Conservation (phyloP, 2,797 vertebrate species). For the Melanogrammus aeglefinus region DNA sequence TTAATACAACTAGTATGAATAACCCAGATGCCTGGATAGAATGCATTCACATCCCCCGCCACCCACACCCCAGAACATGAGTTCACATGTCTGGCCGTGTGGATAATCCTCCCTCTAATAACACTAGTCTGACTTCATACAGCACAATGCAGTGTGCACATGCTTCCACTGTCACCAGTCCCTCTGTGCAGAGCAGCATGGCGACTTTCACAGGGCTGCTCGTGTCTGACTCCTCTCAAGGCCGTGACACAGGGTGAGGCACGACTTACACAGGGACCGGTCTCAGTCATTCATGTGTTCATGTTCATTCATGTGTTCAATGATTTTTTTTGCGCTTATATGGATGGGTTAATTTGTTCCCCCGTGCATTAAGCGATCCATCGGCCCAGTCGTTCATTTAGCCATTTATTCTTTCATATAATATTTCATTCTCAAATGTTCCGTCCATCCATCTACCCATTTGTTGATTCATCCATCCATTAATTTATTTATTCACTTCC, state of each 20-base stretch:
- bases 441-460: not conserved
- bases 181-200: not conserved
- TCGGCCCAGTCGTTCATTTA: not conserved
- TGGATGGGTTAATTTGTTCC: too few species aligned
- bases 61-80: slow-evolving; percentile 1
- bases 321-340: not conserved
- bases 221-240: not conserved
- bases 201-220: not conserved
- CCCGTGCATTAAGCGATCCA: not conserved
- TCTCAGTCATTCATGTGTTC: not conserved
- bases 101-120: not conserved
- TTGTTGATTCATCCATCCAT: not conserved
- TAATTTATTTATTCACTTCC: not conserved
- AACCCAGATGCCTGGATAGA: not conserved
- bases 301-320: too few species aligned
- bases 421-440: not conserved
- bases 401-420: not conserved
- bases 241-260: not conserved
- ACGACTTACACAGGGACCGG: not conserved
- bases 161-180: not conserved
- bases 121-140: not conserved
- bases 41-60: not conserved
- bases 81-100: not conserved
- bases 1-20: not conserved
- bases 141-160: not conserved